Base-by-base conservation (phyloP, 2,113 vertebrate genomes). In the Spea multiplicata region DNA sequence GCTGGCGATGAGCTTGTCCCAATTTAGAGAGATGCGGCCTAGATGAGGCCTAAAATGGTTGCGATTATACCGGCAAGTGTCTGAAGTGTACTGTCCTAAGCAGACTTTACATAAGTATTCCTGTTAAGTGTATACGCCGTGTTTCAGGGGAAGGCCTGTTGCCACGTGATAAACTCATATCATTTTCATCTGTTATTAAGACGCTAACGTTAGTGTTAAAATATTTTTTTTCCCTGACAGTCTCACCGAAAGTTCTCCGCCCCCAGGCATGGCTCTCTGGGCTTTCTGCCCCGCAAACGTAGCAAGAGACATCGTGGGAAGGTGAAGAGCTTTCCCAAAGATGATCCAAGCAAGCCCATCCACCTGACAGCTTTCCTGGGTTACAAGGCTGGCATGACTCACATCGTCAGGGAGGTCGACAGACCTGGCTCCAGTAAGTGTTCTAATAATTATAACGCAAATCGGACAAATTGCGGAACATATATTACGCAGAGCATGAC, bases 311-410 rank as follows among this genome's bases (percentile, higher is more conserved):
- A 99, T 83, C 93, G 97, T 0, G 97, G 97, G 14, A 99, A 99
- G 86, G 96, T 95, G 73, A 99, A 99, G 95, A 99, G 97, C 86
- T 99, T 99, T 84, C 97, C 97, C 64, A 97, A 94, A 79, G 97
- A 99, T 92, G 96, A 98, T 72, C 68, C 94, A 4, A 93, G 85
- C 88, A 98, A 98, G 82, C 97, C 97, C 0, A 94, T 99, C 2
- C 97, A 99, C 47, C 92, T 99, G 67, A 99, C 97, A 0, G 96
- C 97, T 59, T 99, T 98, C 85, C 86, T 99, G 73, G 96, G 97
- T 8, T 99, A 99, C 91, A 99, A 99, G 86, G 96, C 97, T 9
- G 97, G 97, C 88, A 99, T 99, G 97, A 99, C 97, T 0, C 97
- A 99, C 89, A 96, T 98, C 0, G 97, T 99, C 5, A 94, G 97